These are phyloP conservation scores for Oscheius sp. DNA, from an alignment of 2,888 invertebrate genomes.

Conservation along the genomic window DNA sequence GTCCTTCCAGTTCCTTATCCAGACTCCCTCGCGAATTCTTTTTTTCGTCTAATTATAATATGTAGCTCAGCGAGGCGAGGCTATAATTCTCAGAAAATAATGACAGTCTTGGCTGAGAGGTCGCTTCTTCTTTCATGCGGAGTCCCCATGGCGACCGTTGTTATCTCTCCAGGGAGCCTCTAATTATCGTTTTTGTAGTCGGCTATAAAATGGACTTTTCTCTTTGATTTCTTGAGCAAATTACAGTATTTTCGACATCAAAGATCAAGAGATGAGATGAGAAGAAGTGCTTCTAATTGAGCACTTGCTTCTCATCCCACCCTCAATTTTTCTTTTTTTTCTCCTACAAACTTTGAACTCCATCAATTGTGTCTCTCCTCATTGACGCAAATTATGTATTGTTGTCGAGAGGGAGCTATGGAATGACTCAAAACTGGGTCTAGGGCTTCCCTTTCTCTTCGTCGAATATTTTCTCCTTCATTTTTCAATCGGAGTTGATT, in stretches of 20 bases:
- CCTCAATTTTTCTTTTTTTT: too few relatives aligned
- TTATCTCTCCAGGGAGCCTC: not conserved
- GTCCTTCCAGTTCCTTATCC: too few relatives aligned
- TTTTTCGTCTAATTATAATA: too few relatives aligned
- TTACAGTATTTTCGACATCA: too few relatives aligned
- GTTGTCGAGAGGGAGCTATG: not conserved
- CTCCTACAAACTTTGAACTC: too few relatives aligned
- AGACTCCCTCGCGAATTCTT: too few relatives aligned
- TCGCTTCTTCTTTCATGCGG: not conserved
- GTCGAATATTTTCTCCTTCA: not conserved
- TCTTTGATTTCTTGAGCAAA: too few relatives aligned
- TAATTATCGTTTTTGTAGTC: not conserved
- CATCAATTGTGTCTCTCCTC: slow-evolving; percentile 3
- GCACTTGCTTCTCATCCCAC: not conserved
- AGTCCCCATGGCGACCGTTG: not conserved
- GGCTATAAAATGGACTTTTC: too few relatives aligned
- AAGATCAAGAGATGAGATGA: too few relatives aligned
- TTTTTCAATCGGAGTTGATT: not conserved
- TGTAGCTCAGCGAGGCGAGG: too few relatives aligned
- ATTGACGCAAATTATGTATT: slow-evolving; percentile 12
- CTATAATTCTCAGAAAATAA: too few relatives aligned
- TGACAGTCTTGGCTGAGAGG: too few relatives aligned
- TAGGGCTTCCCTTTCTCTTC: not conserved
- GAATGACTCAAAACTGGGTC: slow-evolving; percentile 4
- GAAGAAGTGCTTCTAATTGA: not conserved